These are phyloP conservation scores for Pitangus sulphuratus DNA, from an alignment of 2,797 vertebrate genomes.

Conservation along the genomic window DNA sequence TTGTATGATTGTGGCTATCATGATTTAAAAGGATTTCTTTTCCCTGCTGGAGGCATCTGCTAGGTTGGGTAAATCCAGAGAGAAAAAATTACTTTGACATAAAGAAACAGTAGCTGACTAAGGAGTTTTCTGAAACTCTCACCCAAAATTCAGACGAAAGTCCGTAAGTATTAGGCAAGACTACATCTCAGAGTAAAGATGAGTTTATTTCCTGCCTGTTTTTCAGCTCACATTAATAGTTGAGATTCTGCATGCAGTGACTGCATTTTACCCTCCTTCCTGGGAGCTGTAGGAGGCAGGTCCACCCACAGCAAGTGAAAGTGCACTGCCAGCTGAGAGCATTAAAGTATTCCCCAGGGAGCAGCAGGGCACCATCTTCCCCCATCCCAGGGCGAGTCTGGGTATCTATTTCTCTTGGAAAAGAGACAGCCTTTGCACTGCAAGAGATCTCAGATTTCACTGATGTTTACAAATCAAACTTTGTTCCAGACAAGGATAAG, in stretches of 20 bases:
- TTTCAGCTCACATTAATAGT: neutral
- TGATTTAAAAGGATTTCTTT: neutral
- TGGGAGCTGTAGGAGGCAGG: neutral
- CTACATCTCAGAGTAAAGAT: neutral
- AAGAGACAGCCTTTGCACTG: neutral
- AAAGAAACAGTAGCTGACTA: neutral
- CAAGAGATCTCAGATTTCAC: neutral
- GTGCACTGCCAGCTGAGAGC: neutral
- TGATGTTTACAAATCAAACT: neutral
- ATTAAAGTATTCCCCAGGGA: neutral
- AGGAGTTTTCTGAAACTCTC: neutral
- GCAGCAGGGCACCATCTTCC: neutral
- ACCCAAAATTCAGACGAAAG: neutral
- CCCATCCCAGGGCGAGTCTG: neutral
- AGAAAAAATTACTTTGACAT: neutral
- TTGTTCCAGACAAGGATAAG: neutral
- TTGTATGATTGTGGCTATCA: neutral
- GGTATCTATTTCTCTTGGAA: neutral
- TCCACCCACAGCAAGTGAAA: neutral
- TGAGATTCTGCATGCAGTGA: neutral
- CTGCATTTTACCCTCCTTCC: neutral
- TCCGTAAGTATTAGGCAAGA: neutral
- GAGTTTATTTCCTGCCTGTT: neutral
- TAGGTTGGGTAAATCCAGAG: neutral
- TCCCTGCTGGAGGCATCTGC: neutral